Conservation (phyloP, 2,888 invertebrate genomes). For the Megastigmus dorsalis region DNA sequence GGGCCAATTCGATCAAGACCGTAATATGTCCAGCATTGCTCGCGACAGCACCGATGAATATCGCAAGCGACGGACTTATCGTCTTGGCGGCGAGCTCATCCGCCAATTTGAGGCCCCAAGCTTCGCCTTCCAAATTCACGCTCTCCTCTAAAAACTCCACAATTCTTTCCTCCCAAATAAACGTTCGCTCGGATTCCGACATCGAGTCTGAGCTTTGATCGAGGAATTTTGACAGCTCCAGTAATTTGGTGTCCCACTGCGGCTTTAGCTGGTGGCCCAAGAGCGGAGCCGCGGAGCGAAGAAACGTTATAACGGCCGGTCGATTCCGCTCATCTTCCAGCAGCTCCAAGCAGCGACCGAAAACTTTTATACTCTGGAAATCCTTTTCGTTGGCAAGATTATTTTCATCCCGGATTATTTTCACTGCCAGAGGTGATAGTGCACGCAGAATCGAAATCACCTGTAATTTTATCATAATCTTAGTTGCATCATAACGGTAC, state of each 20-base stretch:
- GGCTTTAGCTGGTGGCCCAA: slow-evolving; percentile 64
- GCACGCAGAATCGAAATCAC: slow-evolving; percentile 64
- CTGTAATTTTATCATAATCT: too few relatives aligned
- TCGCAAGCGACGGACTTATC: slow-evolving; percentile 58
- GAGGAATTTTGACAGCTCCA: slow-evolving; percentile 60
- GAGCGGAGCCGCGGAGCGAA: slow-evolving; percentile 65
- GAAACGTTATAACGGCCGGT: slow-evolving; percentile 61
- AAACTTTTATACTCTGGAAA: slow-evolving; percentile 65
- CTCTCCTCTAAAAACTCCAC: slow-evolving; percentile 68
- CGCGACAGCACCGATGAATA: slow-evolving; percentile 65
- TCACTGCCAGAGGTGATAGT: slow-evolving; percentile 64
- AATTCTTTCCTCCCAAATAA: slow-evolving; percentile 66
- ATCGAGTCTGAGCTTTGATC: slow-evolving; percentile 14
- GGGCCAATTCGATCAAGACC: slow-evolving; percentile 61
- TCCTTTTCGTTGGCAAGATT: slow-evolving; percentile 60
- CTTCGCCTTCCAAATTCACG: slow-evolving; percentile 63
- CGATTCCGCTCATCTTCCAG: slow-evolving; percentile 63
- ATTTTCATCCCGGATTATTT: slow-evolving; percentile 62
- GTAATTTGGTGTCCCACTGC: slow-evolving; percentile 65
- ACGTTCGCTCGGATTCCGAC: slow-evolving; percentile 50
- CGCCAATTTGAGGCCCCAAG: slow-evolving; percentile 66
- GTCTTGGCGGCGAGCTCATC: slow-evolving; percentile 62
- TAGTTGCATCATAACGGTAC: too few relatives aligned
- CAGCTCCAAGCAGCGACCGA: slow-evolving; percentile 67
- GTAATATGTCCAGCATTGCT: slow-evolving; percentile 61